Evolutionary conservation across 2,888 invertebrate species (phyloP).

Genomic region (Unio delphinus): DNA sequence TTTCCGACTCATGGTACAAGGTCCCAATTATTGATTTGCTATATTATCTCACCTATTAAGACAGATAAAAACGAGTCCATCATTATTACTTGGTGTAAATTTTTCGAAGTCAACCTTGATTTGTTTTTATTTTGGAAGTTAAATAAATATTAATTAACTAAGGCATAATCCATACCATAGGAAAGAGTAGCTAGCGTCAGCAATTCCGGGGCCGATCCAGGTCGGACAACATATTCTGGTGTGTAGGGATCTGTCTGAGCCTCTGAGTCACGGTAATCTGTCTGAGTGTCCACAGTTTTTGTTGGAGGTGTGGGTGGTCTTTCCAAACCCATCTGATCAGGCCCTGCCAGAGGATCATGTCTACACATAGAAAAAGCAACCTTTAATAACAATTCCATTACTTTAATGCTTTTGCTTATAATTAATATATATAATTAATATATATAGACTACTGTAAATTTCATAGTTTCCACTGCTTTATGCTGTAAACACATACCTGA

Average conservation of each 20-base stretch:
- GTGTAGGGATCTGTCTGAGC: constrained; percentile 86
- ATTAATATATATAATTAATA: too few species aligned
- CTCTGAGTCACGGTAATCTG: constrained; percentile 82
- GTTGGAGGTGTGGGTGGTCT: constrained; percentile 58
- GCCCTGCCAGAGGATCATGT: constrained; percentile 63
- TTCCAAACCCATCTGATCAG: constrained; percentile 51
- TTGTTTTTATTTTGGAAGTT: neutral
- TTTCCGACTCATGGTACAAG: too few species aligned
- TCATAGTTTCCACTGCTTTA: too few species aligned
- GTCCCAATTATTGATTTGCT: too few species aligned
- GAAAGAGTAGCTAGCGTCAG: constrained; percentile 78
- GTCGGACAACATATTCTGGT: constrained; percentile 76
- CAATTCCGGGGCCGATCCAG: constrained; percentile 77
- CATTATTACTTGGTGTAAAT: neutral
- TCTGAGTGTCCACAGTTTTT: constrained; percentile 77
- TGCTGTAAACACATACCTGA: too few species aligned
- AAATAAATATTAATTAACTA: neutral
- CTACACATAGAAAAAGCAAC: constrained; percentile 24
- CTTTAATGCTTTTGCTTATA: neutral
- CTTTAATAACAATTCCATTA: neutral
- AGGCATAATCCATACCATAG: constrained; percentile 74
- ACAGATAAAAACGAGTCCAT: too few species aligned
- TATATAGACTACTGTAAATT: too few species aligned
- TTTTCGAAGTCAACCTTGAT: neutral
- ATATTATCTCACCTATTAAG: too few species aligned